Percentiles rank a stretch among this genome's conserved stretches.
Conservation (phyloP, 1,140 invertebrate species). For the Polypedilum vanderplanki region DNA sequence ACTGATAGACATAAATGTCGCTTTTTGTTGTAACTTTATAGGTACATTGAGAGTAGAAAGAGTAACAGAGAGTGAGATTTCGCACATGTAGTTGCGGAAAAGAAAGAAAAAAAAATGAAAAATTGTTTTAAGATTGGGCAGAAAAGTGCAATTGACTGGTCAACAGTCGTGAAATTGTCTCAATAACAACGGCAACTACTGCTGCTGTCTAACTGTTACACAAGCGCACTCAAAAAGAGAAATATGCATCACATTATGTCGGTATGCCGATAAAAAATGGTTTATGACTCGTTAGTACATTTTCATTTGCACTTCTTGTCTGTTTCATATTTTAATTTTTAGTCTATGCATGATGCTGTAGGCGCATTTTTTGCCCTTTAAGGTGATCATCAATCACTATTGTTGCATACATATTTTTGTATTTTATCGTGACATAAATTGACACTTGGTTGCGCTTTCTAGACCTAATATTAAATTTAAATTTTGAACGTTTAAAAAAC, state of each 20-base stretch:
- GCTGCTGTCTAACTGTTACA: neutral
- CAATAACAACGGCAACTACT: neutral
- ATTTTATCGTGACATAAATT: too few species aligned
- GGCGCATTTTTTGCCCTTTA: neutral
- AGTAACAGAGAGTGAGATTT: neutral
- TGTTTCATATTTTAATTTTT: neutral
- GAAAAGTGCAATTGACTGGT: neutral
- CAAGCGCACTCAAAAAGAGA: neutral
- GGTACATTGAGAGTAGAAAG: neutral
- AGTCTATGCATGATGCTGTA: neutral
- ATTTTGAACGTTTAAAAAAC: too few species aligned
- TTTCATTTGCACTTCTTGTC: neutral
- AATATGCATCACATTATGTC: conserved; percentile 13
- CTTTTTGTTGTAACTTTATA: conserved; percentile 10
- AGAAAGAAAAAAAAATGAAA: neutral
- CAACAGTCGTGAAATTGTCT: neutral
- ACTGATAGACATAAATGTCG: conserved; percentile 12
- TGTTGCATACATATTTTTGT: too few species aligned
- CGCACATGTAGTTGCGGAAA: neutral
- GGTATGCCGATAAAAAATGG: neutral
- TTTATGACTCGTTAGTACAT: conserved; percentile 11
- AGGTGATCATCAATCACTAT: too few species aligned
- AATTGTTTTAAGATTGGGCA: neutral
- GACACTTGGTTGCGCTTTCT: too few species aligned
- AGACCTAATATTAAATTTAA: too few species aligned